Conservation (phyloP, 2,797 vertebrate genomes). For the Falco concolor region DNA sequence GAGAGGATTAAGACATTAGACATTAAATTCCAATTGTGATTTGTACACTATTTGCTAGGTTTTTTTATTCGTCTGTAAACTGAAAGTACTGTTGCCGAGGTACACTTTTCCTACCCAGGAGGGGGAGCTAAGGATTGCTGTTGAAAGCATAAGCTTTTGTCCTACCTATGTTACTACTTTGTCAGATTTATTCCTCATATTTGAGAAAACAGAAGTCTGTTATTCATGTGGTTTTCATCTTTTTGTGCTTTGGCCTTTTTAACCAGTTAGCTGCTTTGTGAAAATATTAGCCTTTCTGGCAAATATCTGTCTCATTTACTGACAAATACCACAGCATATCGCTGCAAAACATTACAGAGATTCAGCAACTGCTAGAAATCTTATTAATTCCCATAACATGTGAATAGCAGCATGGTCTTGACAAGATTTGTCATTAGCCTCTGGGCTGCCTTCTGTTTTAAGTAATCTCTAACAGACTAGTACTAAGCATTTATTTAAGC, state of each 20-base stretch:
- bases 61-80: not conserved
- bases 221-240: not conserved
- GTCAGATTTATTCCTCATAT: not conserved
- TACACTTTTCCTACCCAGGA: not conserved
- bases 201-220: not conserved
- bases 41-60: not conserved
- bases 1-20: not conserved
- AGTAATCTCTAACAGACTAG: not conserved
- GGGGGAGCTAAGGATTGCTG: not conserved
- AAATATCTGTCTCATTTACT: not conserved
- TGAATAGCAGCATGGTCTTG: not conserved
- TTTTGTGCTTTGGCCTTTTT: not conserved
- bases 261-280: not conserved
- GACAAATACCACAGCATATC: not conserved
- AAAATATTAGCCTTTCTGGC: not conserved
- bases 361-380: not conserved
- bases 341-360: not conserved
- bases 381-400: not conserved
- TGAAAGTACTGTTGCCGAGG: not conserved
- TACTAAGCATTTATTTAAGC: not conserved
- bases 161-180: not conserved
- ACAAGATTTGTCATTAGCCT: not conserved
- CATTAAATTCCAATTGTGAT: not conserved
- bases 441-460: not conserved
- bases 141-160: not conserved